Conservation (phyloP, 2,113 vertebrate genomes). For the Eublepharis macularius region DNA sequence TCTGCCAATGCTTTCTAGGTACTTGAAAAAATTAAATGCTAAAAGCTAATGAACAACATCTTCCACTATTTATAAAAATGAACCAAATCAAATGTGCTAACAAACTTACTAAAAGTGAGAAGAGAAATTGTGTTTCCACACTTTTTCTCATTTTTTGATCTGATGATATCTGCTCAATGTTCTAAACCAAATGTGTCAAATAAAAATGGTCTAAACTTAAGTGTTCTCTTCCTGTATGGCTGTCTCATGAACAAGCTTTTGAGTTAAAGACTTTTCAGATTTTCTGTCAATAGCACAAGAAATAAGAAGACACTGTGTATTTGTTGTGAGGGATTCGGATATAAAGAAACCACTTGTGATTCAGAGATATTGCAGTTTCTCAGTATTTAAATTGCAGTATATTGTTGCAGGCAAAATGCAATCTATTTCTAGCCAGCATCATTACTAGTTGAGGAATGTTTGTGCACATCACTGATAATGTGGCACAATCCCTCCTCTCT, state of each 20-base stretch:
- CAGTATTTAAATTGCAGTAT: neutral
- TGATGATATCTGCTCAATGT: slow-evolving; percentile 28
- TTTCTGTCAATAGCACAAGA: neutral
- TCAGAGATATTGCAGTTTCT: neutral
- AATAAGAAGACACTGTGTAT: neutral
- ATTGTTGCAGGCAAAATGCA: neutral
- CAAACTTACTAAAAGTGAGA: slow-evolving; percentile 15
- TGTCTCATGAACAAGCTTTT: neutral
- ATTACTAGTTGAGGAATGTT: neutral
- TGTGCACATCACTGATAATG: no score
- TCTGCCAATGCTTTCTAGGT: slow-evolving; percentile 21
- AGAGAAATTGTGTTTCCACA: neutral
- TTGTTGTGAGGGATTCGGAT: neutral
- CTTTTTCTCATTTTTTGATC: slow-evolving; percentile 25
- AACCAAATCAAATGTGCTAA: slow-evolving; percentile 23
- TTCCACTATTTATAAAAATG: slow-evolving; percentile 22
- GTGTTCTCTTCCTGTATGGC: slow-evolving; percentile 1
- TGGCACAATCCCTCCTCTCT: no score
- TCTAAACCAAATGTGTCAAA: slow-evolving; percentile 33
- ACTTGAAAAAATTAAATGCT: slow-evolving; percentile 18
- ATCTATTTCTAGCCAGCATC: neutral
- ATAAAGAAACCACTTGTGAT: neutral
- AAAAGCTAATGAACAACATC: neutral
- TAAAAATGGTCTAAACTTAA: slow-evolving; percentile 39
- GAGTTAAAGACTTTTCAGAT: neutral